Evolutionary conservation across 2,888 invertebrate genomes (phyloP), one percentile per base, ranked within the genome.

Genomic region (Acanthococcus lagerstroemiae): DNA sequence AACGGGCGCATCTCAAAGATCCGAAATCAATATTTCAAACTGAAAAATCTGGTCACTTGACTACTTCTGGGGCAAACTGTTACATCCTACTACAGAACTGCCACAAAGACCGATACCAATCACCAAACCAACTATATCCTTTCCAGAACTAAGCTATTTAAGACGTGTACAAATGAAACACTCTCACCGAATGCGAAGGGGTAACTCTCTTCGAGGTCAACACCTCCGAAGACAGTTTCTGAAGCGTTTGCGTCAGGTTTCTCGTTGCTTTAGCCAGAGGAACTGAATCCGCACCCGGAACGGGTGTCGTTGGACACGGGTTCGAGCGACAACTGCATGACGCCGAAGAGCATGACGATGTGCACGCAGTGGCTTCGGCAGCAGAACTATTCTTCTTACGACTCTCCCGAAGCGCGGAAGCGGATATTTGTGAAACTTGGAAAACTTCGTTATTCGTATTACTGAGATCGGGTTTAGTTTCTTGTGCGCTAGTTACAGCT

Each of bases 241-340:
- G 87, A 67, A 95, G 78, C 65, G 93, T 94, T 77, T 92, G 92
- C 66, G 93, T 93, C 70, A 95, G 81, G 78, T 92, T 94, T 72
- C 92, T 84, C 22, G 92, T 91, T 12, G 94, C 94, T 77, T 94
- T 92, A 70, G 90, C 86, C 52, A 95, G 81, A 57, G 88, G 87
- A 72, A 84, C 82, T 19, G 87, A 86, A 74, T 87, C 88, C 66
- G 63, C 17, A 44, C 52, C 50, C 21, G 25, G 30, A 1, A 25
- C 6, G 9, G 58, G 4, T 1, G 46, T 17, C 22, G 45, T 24
- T 24, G 30, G 24, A 9, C 44, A 27, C 21, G 54, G 30, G 44
- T 44, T 60, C 21, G 69, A 50, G 6, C 52, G 12, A 30, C 70
- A 69, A 58, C 68, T 68, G 57, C 68, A 68, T 45, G 70, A 30